Evolutionary conservation across 1,140 invertebrate genomes (phyloP), one percentile per base, ranked within the genome.

Genomic region (Drosophila bipectinata): DNA sequence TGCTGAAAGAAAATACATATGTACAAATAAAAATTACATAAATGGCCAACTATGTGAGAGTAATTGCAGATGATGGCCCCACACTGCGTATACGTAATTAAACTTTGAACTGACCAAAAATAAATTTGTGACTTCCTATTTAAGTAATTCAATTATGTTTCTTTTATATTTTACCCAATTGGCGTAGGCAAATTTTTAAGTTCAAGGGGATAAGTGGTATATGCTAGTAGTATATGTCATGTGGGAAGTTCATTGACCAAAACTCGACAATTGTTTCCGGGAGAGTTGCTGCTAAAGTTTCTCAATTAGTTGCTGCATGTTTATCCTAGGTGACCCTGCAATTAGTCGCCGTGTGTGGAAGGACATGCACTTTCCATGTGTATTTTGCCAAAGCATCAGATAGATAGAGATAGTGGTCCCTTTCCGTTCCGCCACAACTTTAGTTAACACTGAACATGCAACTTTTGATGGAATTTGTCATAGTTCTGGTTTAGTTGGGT

Each of bases 1-100:
- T 94, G 90, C 92, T 94, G 72, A 44, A 44, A 41, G 14, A 15
- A 4, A 44, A 8, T 15, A 93, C 28, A 61, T 56, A 37, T 26
- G 15, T 51, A 60, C 28, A 28, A 56, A 41, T 48, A 18, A 24
- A 45, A 37, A 26, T 49, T 8, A 62, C 10, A 69, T 52, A 58
- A 61, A 49, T 39, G 55, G 47, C 34, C 30, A 24, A 45, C n/a
- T 30, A 47, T 53, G 44, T 54, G 54, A 41, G 41, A 48, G 58
- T 79, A 72, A 61, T 64, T 62, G 61, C 37, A 49, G 51, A 53
- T 62, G 53, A 48, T 69, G 62, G 54, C 32, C 51, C 47, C 41
- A 15, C 53, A 41, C 59, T 62, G 71, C 83, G 82, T 88, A 79
- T 88, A 51, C 78, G 72, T 77, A 87, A 87, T 87, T 87, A 87